Base-by-base conservation (phyloP, 2,113 vertebrate species). In the rabbit (Oryctolagus cuniculus) region DNA sequence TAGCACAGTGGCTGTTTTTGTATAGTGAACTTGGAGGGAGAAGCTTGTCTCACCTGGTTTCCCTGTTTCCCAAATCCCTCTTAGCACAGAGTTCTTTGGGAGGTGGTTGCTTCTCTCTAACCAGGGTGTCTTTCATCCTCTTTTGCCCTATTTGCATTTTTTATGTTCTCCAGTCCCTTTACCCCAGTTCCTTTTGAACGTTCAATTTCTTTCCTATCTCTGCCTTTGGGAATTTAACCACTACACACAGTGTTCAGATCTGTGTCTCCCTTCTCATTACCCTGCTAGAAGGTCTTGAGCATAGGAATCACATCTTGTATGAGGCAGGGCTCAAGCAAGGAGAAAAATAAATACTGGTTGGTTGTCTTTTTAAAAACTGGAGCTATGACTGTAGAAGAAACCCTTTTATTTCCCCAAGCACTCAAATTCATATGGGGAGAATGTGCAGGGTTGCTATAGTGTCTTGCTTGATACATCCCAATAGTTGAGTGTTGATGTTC, bases 191-290 rank as follows among this genome's bases (percentile, higher is more conserved):
- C 19, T 93, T 53, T 58, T 91, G 61, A 86, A 86, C 73, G 81
- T 27, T 89, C 61, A 55, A 12, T 64, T 29, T 72, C 34, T 80
- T 25, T 89, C 21, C 25, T n/a, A 17, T 21, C 31, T 91, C 53
- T 79, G 17, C 61, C 74, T 89, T 49, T 91, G 21, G 49, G 61
- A 81, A 80, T 38, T 86, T 81, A 89, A 86, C 72, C 64, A 78
- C 72, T 89, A 24, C 11, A 49, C 6, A 12, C 8, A 55, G 6
- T 3, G 1, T 55, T 85, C 81, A 17, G 67, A 67, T 83, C 22
- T 83, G 2, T 51, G 19, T 87, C 17, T 69, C 24, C 16, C 17
- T 75, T 31, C 3, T 70, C 25, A 49, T 12, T 29, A 63, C 0
- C 5, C 53, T 67, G 25, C 34, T 81, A 10, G 8, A 53, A 27